Conservation (phyloP, 1,140 invertebrate genomes). For the Zophobas atratus region DNA sequence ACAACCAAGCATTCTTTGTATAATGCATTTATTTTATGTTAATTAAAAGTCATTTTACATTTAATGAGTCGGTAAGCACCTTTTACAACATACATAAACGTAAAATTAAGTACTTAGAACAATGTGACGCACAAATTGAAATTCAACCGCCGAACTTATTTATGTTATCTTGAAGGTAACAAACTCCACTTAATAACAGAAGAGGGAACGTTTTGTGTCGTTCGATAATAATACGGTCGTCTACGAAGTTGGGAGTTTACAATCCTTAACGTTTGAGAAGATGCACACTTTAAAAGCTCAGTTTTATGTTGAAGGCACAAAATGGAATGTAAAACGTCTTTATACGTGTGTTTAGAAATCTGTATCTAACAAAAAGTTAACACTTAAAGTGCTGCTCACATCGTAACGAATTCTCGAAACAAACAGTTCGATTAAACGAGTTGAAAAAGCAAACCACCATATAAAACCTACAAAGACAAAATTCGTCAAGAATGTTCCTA, state of each 20-base stretch:
- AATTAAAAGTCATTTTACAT: constrained; percentile 7
- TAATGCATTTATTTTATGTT: constrained; percentile 18
- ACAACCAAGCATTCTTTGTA: no score
- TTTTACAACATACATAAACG: constrained; percentile 19
- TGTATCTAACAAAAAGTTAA: constrained; percentile 1
- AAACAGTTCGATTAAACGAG: constrained; percentile 12
- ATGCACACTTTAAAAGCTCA: constrained; percentile 28
- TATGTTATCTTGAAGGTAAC: constrained; percentile 41
- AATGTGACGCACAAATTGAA: constrained; percentile 38
- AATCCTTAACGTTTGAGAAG: constrained; percentile 16
- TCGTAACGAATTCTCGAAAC: not conserved
- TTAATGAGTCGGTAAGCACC: constrained; percentile 8
- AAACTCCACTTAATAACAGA: constrained; percentile 39
- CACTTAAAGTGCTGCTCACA: no score
- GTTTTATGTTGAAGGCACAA: constrained; percentile 26
- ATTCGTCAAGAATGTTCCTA: constrained; percentile 25
- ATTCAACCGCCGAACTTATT: constrained; percentile 43
- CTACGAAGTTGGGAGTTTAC: constrained; percentile 33
- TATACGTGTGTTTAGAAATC: not conserved
- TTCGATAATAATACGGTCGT: constrained; percentile 38
- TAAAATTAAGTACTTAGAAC: constrained; percentile 36
- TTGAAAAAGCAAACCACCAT: constrained; percentile 1
- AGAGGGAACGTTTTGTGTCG: constrained; percentile 26
- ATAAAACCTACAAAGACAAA: constrained; percentile 1
- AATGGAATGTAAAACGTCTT: constrained; percentile 26